Evolutionary conservation across 2,888 invertebrate species (phyloP), one percentile per base, ranked within the genome.

Genomic region (Microdon myrmicae): DNA sequence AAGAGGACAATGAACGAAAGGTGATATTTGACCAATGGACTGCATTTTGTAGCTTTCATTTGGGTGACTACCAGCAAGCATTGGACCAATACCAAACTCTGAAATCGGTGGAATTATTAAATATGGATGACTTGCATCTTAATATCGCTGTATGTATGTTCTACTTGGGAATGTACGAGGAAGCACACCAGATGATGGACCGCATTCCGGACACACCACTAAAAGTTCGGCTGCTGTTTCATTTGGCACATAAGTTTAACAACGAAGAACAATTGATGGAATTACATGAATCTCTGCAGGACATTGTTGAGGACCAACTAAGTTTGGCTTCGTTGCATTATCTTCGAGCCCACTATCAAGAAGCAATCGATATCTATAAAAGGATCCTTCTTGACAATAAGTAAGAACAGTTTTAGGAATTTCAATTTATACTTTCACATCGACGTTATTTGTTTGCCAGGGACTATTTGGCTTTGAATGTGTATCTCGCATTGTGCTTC

Each of bases 321-420:
- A 94, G 95, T 71, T 80, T 98, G 45, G 98, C 98, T 1, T 94
- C 97, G 0, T 92, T 99, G 69, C 97, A 99, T 77, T 99, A 96
- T 75, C 83, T 98, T 48, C 85, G 97, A 45, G 92, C 93, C 4
- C 98, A 99, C 79, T 99, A 97, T 77, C 96, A 97, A 77, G 98
- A 99, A 78, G 97, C 99, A 32, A 96, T 98, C 61, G 97, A 98
- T 77, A 94, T 98, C 67, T 99, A 99, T 77, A 99, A 98, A 79
- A 86, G 94, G 58, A 85, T 98, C 44, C 82, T 98, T 8, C 80
- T 95, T 13, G 94, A 95, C 71, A 92, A 96, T 81, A 90, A 95
- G 94, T 94, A 79, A 68, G 61, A 68, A 28, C 7, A 20, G 8
- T n/a, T 10, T n/a, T n/a, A 9, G 38, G 14, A 45, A 51, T 58